Evolutionary conservation across 64 coral and sea anemone genomes (phyloP).

Genomic region (Pocillopora damicornis): DNA sequence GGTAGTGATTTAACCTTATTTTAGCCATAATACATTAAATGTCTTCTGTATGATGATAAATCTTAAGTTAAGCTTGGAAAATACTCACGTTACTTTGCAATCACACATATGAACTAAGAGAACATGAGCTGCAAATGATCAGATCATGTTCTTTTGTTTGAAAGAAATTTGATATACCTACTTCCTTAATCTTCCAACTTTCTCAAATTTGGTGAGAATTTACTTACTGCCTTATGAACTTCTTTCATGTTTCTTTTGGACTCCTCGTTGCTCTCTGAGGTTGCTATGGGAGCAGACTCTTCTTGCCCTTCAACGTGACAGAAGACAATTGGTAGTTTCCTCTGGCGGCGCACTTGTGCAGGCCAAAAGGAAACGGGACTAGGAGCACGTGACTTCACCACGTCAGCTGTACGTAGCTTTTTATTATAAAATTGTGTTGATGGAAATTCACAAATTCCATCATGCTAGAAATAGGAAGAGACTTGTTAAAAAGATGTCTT

Average conservation of each 20-base stretch:
- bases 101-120: no score
- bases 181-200: background rate
- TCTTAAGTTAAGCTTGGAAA: no score
- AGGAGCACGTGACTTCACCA: conserved; percentile 17
- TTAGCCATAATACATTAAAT: no score
- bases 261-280: conserved; percentile 54
- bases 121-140: background rate
- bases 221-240: conserved; percentile 67
- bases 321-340: conserved; percentile 42
- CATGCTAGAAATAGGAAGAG: conserved; percentile 30
- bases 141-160: background rate
- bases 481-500: background rate
- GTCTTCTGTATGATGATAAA: no score
- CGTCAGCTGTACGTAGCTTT: conserved; percentile 39
- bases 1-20: no score
- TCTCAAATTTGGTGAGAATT: background rate
- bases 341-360: background rate
- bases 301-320: conserved; percentile 80
- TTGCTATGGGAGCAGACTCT: conserved; percentile 52
- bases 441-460: conserved; percentile 70
- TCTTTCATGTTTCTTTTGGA: conserved; percentile 78
- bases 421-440: conserved; percentile 58
- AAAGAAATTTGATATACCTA: background rate
- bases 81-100: no score
- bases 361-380: conserved; percentile 67